Evolutionary conservation across 1,140 invertebrate genomes (phyloP).

Genomic region (Euglossa dilemma): DNA sequence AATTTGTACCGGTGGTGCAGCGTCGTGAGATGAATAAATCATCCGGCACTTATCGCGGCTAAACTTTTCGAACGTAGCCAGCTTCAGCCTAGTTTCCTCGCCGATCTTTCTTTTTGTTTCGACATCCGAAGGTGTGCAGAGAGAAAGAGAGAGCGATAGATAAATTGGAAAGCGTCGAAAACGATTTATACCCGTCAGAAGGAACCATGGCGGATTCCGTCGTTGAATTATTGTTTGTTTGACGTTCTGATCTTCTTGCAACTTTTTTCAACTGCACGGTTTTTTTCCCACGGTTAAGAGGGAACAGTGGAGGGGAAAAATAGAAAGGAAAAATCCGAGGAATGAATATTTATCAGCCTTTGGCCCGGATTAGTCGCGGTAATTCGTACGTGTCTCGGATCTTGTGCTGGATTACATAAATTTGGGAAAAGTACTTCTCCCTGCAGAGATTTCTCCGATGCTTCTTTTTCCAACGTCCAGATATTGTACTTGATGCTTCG

Average conservation of each 20-base stretch:
- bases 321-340: slow-evolving; percentile 4
- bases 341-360: slow-evolving; percentile 42
- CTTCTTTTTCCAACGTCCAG: neutral
- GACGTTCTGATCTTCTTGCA: slow-evolving; percentile 31
- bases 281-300: neutral
- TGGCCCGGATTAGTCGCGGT: slow-evolving; percentile 28
- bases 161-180: slow-evolving; percentile 16
- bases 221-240: slow-evolving; percentile 37
- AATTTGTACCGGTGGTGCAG: slow-evolving; percentile 66
- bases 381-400: slow-evolving; percentile 25
- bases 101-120: slow-evolving; percentile 4
- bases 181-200: slow-evolving; percentile 40
- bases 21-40: slow-evolving; percentile 69
- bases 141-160: neutral
- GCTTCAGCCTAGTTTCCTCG: neutral
- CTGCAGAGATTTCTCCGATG: neutral
- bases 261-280: neutral
- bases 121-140: neutral
- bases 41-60: slow-evolving; percentile 66
- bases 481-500: neutral
- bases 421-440: slow-evolving; percentile 18
- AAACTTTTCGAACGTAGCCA: slow-evolving; percentile 58
- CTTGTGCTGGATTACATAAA: slow-evolving; percentile 32
- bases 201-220: neutral
- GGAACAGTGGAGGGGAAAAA: neutral